These are phyloP conservation scores for Pseudomyrmex gracilis DNA, from an alignment of 1,140 invertebrate genomes.

Conservation along the genomic window DNA sequence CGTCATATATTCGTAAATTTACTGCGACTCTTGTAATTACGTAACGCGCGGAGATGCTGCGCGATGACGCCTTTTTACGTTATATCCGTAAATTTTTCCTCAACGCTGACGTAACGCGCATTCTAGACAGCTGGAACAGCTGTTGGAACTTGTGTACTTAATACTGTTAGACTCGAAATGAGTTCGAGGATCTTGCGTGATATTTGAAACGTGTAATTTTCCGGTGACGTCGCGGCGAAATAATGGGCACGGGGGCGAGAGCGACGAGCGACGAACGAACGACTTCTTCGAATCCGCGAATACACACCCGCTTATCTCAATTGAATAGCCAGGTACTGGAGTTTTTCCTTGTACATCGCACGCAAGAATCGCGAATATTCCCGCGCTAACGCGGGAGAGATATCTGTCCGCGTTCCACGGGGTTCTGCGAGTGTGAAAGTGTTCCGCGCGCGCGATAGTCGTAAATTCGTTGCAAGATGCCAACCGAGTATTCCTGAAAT, in stretches of 20 bases:
- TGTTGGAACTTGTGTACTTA: constrained; percentile 10
- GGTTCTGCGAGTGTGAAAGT: neutral
- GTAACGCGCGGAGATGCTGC: constrained; percentile 21
- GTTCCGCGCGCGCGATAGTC: neutral
- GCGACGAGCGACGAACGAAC: neutral
- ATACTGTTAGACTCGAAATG: constrained; percentile 10
- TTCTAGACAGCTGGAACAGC: constrained; percentile 8
- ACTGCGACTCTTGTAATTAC: constrained; percentile 32
- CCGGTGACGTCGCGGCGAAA: neutral
- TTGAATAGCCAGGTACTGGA: too few relatives aligned
- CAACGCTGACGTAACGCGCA: constrained; percentile 11
- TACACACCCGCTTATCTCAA: neutral
- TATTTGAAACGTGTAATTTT: constrained; percentile 29
- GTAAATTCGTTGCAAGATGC: constrained; percentile 14
- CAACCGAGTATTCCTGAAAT: constrained; percentile 10
- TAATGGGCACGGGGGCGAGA: neutral
- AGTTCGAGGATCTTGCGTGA: constrained; percentile 2
- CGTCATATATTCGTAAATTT: neutral
- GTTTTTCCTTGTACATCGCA: neutral
- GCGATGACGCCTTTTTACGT: neutral
- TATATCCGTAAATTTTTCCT: constrained; percentile 24
- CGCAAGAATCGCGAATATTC: neutral
- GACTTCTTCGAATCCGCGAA: constrained; percentile 7
- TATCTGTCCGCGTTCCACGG: neutral
- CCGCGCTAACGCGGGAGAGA: neutral